A percentile compares a stretch with the other conserved stretches of the same genome.
Conservation (phyloP, 2,797 vertebrate species). For the Enteromius radiatus region DNA sequence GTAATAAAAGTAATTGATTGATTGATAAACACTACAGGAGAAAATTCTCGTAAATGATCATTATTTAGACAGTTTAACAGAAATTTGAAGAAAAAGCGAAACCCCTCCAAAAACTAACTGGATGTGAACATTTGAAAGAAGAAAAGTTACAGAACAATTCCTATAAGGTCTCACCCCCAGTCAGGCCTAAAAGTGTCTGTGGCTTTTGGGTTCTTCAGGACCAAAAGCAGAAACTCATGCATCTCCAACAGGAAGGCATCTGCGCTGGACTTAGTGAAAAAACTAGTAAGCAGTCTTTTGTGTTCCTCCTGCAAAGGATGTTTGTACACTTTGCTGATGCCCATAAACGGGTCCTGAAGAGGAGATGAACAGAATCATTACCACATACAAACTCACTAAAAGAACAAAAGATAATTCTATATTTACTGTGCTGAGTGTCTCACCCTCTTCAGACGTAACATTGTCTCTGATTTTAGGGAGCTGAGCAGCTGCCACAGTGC, state of each 20-base stretch:
- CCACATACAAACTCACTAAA: neutral
- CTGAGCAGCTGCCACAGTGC: conserved; percentile 92
- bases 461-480: conserved; percentile 88
- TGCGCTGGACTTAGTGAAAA: conserved; percentile 80
- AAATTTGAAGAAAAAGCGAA: too few species aligned
- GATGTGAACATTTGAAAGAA: too few species aligned
- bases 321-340: conserved; percentile 78
- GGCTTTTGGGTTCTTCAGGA: conserved; percentile 73
- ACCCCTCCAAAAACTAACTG: too few species aligned
- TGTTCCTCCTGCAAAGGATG: conserved; percentile 70
- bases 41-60: too few species aligned
- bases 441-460: conserved; percentile 87
- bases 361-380: neutral
- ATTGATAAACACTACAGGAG: too few species aligned
- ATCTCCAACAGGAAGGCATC: conserved; percentile 89
- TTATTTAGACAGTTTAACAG: too few species aligned
- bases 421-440: conserved; percentile 30
- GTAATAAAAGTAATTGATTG: too few species aligned
- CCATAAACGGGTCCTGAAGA: conserved; percentile 87
- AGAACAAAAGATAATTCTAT: neutral
- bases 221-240: conserved; percentile 89
- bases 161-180: conserved; percentile 82
- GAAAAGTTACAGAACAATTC: too few species aligned
- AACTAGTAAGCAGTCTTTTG: conserved; percentile 75
- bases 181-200: conserved; percentile 73